Conservation (phyloP, 92 coral and sea anemone species). For the Epizoanthus illoricatus region DNA sequence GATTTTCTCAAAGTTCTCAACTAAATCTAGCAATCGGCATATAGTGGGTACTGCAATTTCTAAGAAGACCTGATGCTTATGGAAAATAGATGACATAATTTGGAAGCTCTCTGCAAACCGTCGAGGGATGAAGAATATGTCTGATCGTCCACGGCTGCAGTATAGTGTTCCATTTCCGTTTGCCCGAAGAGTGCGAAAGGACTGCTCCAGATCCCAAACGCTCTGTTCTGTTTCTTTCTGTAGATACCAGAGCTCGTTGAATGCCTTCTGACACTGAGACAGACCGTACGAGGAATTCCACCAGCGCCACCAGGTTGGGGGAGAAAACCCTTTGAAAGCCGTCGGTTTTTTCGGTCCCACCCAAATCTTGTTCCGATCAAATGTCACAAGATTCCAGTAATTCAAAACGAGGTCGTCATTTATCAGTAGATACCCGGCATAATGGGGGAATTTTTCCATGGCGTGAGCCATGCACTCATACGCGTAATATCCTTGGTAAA, state of each 20-base stretch:
- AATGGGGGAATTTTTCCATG: conserved; percentile 62
- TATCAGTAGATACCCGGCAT: conserved; percentile 70
- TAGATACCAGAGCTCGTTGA: conserved; percentile 66
- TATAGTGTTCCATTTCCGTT: conserved; percentile 60
- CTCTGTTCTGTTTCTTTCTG: not conserved
- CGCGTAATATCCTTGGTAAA: conserved; percentile 75
- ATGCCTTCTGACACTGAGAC: conserved; percentile 74
- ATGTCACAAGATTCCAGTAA: conserved; percentile 71
- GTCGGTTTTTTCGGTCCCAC: conserved; percentile 73
- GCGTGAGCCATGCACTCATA: conserved; percentile 80
- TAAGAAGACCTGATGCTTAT: conserved; percentile 78
- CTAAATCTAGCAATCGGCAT: conserved; percentile 69
- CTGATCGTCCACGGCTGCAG: conserved; percentile 86
- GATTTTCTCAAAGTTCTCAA: conserved; percentile 63
- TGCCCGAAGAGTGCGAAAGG: conserved; percentile 43
- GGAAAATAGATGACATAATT: conserved; percentile 66
- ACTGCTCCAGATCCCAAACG: conserved; percentile 41
- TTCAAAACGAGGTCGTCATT: conserved; percentile 86
- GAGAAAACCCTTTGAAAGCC: conserved; percentile 46
- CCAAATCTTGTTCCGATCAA: conserved; percentile 73
- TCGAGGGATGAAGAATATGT: conserved; percentile 75
- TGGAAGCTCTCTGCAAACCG: conserved; percentile 63
- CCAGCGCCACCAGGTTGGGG: conserved; percentile 78
- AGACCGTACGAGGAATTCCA: conserved; percentile 83
- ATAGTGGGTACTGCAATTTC: conserved; percentile 93